Evolutionary conservation across 23 tunicate species (phyloP), one percentile per base, ranked within the genome.

Genomic region (Aplidium turbinatum): DNA sequence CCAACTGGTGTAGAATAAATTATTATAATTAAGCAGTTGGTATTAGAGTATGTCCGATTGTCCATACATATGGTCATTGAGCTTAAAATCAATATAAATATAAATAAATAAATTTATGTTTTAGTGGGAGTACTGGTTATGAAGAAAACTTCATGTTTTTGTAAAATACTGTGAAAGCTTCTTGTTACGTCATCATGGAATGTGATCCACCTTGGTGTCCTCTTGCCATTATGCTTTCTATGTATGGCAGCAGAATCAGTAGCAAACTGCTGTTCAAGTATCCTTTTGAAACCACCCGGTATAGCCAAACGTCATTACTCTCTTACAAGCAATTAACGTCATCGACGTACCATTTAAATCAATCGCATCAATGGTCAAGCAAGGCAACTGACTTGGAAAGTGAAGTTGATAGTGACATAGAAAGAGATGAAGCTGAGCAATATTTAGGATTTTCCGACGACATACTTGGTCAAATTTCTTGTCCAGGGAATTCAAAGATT

Each of bases 221-320:
- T 29, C 70, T 91, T 4, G 82, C 81, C 66, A 42, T 91, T 0
- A 84, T 84, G 91, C 68, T 91, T 19, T 91, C 97, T 24, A 91
- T 91, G 97, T 91, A 65, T 75, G 97, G 97, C 0, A 79, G 97
- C 57, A 68, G 76, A 60, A 84, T 84, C 19, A 84, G 65, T 56
- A 91, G 86, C 39, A 91, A 91, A 55, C 40, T 91, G 58, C 50
- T 91, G 40, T 91, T 84, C 52, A 84, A 82, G 47, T 91, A 84
- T 58, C 97, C 97, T 2, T 84, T 84, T 61, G 70, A 81, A 39
- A 24, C 38, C 18, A 64, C 32, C 20, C 64, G 45, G 7, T 4
- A 63, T 2, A 60, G 35, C 31, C 68, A 74, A 13, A 38, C 57
- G 5, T 72, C 68, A 27, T 19, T 55, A 26, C 26, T 25, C 42